phyloP scores from a whole-genome alignment of 2,113 vertebrate genomes.

The Atrichornis clamosus region DNA sequence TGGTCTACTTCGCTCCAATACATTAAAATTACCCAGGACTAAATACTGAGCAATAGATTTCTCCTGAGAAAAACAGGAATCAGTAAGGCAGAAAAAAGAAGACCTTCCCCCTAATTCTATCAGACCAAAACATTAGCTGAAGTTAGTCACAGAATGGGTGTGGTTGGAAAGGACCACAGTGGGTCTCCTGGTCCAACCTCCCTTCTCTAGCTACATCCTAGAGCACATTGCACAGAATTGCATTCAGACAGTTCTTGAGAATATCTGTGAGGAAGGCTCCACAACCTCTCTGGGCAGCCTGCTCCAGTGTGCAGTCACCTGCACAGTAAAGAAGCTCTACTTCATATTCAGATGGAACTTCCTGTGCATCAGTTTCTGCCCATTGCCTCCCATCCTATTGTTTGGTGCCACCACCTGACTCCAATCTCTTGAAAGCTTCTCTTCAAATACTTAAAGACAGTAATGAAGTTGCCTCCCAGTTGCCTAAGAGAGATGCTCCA shows the following conservation, averaged over 20 bases:
- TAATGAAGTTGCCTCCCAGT: rapidly evolving
- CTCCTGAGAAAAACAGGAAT: background rate
- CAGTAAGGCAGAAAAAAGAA: background rate
- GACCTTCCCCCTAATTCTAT: background rate
- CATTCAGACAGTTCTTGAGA: rapidly evolving
- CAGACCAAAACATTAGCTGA: background rate
- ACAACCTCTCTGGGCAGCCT: background rate
- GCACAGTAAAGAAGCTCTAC: background rate
- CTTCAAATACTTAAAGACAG: background rate
- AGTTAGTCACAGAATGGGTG: background rate
- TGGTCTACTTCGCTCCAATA: background rate
- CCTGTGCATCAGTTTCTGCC: background rate
- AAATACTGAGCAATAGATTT: background rate
- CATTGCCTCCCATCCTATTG: rapidly evolving
- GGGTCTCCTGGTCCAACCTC: background rate
- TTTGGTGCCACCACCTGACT: background rate
- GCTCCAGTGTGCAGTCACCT: background rate
- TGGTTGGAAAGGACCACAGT: background rate
- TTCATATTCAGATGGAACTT: background rate
- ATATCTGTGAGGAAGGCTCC: background rate
- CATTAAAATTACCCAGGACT: background rate
- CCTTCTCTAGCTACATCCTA: background rate
- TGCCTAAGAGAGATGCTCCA: too few relatives aligned
- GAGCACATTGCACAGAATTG: background rate
- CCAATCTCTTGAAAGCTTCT: too few relatives aligned